phyloP scores from a whole-genome alignment of 2,797 vertebrate species.

The Onychomys arenicola region DNA sequence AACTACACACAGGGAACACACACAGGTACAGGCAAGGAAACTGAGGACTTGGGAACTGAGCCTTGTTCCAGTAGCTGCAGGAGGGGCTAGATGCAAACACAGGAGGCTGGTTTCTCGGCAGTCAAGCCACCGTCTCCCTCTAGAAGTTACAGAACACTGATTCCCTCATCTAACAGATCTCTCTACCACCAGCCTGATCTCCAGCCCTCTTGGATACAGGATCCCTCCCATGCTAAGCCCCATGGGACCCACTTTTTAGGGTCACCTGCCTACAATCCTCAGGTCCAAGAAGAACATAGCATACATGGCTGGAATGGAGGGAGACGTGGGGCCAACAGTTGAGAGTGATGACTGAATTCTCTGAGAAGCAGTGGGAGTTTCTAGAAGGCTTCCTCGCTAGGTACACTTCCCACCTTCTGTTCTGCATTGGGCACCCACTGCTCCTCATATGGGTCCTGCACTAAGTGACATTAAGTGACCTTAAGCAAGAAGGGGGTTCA shows the following conservation, averaged over 20 bases:
- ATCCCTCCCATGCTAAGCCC: background rate
- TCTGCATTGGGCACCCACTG: background rate
- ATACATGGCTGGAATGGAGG: background rate
- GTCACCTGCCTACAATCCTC: rapidly evolving
- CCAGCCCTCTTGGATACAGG: too few relatives aligned
- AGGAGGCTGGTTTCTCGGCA: background rate
- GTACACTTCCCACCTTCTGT: background rate
- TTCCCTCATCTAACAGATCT: background rate
- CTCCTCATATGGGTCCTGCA: background rate
- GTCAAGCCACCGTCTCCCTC: too few relatives aligned
- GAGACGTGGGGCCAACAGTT: background rate
- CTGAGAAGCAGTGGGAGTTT: background rate
- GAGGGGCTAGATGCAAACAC: background rate
- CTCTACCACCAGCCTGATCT: background rate
- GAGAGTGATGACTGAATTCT: rapidly evolving
- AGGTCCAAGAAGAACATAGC: background rate
- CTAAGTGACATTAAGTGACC: background rate
- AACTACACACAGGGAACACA: background rate
- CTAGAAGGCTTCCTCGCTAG: background rate
- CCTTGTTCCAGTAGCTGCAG: rapidly evolving
- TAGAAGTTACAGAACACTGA: background rate
- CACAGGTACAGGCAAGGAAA: background rate
- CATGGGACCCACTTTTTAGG: background rate
- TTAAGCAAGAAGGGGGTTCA: background rate
- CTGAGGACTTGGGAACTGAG: background rate